These are phyloP conservation scores for Drosophila eugracilis DNA, from an alignment of 1,140 invertebrate genomes.

Conservation along the genomic window DNA sequence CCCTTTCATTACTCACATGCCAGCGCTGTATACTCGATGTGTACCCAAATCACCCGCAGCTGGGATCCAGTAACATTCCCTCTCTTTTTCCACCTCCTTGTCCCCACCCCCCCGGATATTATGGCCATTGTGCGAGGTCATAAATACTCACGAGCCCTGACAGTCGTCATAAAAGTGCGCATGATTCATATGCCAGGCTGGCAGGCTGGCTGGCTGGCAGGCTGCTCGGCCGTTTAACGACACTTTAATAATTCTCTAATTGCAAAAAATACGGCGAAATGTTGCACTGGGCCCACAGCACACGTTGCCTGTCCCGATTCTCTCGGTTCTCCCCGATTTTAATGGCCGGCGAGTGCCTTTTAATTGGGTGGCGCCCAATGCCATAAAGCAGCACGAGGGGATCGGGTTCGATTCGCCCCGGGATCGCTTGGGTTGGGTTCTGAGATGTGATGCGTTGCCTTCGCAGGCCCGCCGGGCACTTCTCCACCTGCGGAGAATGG, in stretches of 20 bases:
- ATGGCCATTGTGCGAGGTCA: constrained; percentile 45
- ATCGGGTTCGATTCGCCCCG: constrained; percentile 38
- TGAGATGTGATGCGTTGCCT: background rate
- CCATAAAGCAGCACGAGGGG: constrained; percentile 57
- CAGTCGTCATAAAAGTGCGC: constrained; percentile 68
- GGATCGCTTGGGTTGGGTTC: constrained; percentile 10
- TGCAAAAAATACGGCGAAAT: constrained; percentile 65
- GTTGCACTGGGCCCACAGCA: constrained; percentile 33
- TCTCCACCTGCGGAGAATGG: constrained; percentile 47
- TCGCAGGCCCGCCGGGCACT: background rate
- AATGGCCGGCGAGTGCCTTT: constrained; percentile 68
- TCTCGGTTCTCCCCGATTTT: constrained; percentile 30
- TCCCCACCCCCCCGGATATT: background rate
- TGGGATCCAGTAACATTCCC: constrained; percentile 22
- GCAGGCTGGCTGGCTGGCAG: too few relatives aligned
- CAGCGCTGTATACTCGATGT: background rate
- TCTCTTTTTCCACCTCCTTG: background rate
- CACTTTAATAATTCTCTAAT: constrained; percentile 79
- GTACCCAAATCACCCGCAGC: background rate
- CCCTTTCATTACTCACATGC: background rate
- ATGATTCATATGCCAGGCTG: constrained; percentile 69
- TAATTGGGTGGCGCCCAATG: constrained; percentile 76
- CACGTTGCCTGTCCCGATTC: constrained; percentile 3
- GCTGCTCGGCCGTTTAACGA: constrained; percentile 61
- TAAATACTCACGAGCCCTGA: constrained; percentile 67